Percentiles rank a stretch among this genome's conserved stretches.
phyloP scores from a whole-genome alignment of 2,888 invertebrate species.

The Ashinkailepas kermadecensis region DNA sequence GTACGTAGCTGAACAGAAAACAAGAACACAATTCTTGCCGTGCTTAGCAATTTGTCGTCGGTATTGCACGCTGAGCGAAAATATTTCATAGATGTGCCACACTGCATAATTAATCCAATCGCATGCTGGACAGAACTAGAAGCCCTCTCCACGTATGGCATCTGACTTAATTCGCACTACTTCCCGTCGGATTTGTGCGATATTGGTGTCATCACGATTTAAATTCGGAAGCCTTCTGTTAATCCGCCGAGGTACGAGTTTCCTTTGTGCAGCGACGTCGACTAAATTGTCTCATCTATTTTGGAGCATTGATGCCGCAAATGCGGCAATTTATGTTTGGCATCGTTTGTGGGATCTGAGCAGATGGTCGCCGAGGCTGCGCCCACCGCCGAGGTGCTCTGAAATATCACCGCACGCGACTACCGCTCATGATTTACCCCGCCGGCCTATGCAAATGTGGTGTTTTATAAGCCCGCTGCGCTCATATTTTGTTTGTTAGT shows the following conservation, averaged over 20 bases:
- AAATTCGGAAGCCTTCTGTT: not conserved
- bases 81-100: not conserved
- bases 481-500: constrained; percentile 25
- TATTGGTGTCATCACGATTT: constrained; percentile 12
- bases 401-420: not conserved
- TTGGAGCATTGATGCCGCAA: constrained; percentile 11
- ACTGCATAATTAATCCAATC: not conserved
- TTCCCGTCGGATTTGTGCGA: not conserved
- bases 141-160: not conserved
- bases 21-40: no score
- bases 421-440: not conserved
- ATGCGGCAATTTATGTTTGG: constrained; percentile 18
- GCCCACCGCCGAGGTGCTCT: not conserved
- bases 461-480: constrained; percentile 9
- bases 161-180: not conserved
- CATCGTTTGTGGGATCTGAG: not conserved
- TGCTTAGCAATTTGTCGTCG: no score
- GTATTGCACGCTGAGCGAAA: no score
- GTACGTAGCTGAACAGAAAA: no score
- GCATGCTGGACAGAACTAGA: not conserved
- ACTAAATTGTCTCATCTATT: constrained; percentile 17
- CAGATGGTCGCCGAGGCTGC: not conserved
- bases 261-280: not conserved
- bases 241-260: not conserved
- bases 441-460: not conserved